Evolutionary conservation across 2,888 invertebrate species (phyloP).

Genomic region (Pharmacophagus antenor): DNA sequence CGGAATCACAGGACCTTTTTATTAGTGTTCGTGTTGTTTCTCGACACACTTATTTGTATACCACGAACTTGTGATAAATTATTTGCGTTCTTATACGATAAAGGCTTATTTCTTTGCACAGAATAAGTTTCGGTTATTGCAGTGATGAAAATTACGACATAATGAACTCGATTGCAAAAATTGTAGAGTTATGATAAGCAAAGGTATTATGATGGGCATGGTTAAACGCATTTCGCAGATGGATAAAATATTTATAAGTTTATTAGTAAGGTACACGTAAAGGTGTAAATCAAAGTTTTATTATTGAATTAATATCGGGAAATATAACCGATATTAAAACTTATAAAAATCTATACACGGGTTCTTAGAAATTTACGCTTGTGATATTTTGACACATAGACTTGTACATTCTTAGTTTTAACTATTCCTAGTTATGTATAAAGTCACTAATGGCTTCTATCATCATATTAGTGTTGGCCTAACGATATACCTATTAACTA

Average conservation of each 20-base stretch:
- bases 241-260: conserved; percentile 1
- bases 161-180: conserved; percentile 15
- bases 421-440: neutral
- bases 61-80: conserved; percentile 10
- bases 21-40: conserved; percentile 11
- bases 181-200: conserved; percentile 4
- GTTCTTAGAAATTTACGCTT: neutral
- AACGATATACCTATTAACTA: no score
- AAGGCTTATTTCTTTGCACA: conserved; percentile 17
- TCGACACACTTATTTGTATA: conserved; percentile 9
- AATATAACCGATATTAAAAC: neutral
- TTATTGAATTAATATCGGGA: neutral
- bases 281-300: conserved; percentile 20
- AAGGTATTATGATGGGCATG: conserved; percentile 19
- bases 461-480: no score
- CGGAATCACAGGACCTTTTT: conserved; percentile 34
- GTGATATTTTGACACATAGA: no score
- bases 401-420: no score
- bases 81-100: conserved; percentile 13
- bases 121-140: conserved; percentile 8
- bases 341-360: neutral
- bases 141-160: conserved; percentile 21
- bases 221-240: conserved; percentile 11
- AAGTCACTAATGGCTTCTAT: no score
- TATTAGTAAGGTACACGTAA: conserved; percentile 10